These are phyloP conservation scores for Schizopygopsis pylzovi DNA, from an alignment of 2,797 vertebrate species.

Conservation along the genomic window DNA sequence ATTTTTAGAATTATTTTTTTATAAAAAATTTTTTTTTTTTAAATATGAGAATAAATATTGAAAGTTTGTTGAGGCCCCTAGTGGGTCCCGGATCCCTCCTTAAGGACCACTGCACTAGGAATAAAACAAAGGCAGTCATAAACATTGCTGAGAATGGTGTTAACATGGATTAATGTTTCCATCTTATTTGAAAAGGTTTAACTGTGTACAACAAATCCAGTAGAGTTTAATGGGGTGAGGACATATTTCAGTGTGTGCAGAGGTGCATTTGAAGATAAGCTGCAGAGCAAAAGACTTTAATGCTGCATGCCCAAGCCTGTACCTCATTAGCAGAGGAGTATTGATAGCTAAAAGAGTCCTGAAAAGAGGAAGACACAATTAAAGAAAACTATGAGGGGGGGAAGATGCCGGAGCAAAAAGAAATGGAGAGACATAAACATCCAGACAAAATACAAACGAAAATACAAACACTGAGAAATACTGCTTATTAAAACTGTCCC, in stretches of 20 bases:
- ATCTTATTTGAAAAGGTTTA: not conserved
- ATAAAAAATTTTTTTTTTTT: not conserved
- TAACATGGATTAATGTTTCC: not conserved
- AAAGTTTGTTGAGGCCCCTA: not conserved
- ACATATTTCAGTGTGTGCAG: slow-evolving; percentile 41
- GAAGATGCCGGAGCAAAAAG: slow-evolving; percentile 21
- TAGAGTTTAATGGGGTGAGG: slow-evolving; percentile 1
- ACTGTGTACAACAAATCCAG: slow-evolving; percentile 10
- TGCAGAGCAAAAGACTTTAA: slow-evolving; percentile 68
- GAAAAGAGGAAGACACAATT: slow-evolving; percentile 75
- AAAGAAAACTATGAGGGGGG: slow-evolving; percentile 60
- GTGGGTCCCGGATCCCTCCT: not conserved
- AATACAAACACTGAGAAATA: slow-evolving; percentile 19
- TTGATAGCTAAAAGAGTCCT: slow-evolving; percentile 82
- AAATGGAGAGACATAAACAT: slow-evolving; percentile 7
- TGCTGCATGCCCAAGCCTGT: slow-evolving; percentile 74
- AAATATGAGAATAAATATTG: not conserved
- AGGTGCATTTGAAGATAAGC: slow-evolving; percentile 64
- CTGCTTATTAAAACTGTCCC: not conserved
- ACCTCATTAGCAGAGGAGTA: slow-evolving; percentile 78
- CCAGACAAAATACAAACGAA: not conserved
- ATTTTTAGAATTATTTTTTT: not conserved
- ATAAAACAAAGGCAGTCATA: slow-evolving; percentile 15
- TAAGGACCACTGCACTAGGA: not conserved
- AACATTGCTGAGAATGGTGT: slow-evolving; percentile 3